Percentiles rank a stretch among this genome's conserved stretches.
phyloP scores from a whole-genome alignment of 2,888 invertebrate species.

The Caenorhabditis sp. region DNA sequence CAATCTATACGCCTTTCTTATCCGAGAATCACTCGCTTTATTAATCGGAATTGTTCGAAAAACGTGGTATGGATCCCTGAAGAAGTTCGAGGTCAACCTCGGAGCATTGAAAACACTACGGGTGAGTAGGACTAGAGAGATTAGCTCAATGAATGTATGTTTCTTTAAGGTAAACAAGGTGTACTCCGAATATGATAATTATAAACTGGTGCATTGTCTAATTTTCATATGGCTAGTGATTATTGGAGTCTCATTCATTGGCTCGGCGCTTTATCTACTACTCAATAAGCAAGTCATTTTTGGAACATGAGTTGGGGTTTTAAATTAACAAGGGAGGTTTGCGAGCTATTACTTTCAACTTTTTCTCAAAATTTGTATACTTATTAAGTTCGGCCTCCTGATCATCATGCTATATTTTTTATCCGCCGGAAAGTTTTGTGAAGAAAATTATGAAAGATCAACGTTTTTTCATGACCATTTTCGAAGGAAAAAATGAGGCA shows the following conservation, averaged over 20 bases:
- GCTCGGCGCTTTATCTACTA: not conserved
- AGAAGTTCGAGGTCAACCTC: slow-evolving; percentile 9
- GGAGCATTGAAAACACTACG: slow-evolving; percentile 4
- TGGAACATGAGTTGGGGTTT: slow-evolving; percentile 4
- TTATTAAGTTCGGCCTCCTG: too few species aligned
- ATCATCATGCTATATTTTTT: too few species aligned
- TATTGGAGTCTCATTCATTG: not conserved
- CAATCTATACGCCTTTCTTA: slow-evolving; percentile 7
- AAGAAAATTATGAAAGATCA: too few species aligned
- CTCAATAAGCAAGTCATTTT: slow-evolving; percentile 7
- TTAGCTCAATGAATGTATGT: not conserved
- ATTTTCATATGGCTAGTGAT: slow-evolving; percentile 4
- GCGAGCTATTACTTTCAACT: too few species aligned
- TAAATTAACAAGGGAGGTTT: too few species aligned
- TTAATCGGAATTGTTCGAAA: slow-evolving; percentile 2
- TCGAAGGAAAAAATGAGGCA: too few species aligned
- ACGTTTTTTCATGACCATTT: too few species aligned
- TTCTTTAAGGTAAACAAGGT: not conserved
- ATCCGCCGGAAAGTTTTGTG: too few species aligned
- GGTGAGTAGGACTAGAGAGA: not conserved
- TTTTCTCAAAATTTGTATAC: too few species aligned
- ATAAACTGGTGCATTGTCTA: not conserved
- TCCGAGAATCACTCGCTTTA: slow-evolving; percentile 6
- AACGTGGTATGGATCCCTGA: not conserved
- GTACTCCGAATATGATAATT: slow-evolving; percentile 13